Conservation (phyloP, 2,113 vertebrate genomes). For the Pterocles burchelli region DNA sequence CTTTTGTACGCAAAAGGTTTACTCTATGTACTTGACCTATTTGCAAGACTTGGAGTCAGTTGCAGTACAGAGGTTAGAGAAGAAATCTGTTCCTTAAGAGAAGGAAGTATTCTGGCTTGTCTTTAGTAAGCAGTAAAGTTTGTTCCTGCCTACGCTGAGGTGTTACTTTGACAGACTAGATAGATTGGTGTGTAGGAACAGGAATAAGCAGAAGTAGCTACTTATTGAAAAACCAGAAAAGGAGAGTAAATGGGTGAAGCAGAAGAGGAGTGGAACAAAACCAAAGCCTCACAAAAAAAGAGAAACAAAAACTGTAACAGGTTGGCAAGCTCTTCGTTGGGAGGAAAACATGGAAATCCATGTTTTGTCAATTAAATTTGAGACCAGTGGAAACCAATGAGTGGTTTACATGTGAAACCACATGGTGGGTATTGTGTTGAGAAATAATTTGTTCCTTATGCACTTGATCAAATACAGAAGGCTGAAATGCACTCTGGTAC, state of each 20-base stretch:
- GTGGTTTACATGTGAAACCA: neutral
- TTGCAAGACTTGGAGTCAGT: neutral
- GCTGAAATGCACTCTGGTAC: neutral
- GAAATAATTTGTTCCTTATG: neutral
- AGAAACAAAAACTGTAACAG: neutral
- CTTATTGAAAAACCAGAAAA: neutral
- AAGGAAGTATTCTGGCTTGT: neutral
- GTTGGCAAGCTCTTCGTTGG: neutral
- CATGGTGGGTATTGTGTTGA: neutral
- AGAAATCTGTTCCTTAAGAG: neutral
- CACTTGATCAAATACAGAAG: neutral
- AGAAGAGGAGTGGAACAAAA: neutral
- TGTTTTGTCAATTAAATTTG: neutral
- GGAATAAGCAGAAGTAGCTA: neutral
- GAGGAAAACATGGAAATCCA: neutral
- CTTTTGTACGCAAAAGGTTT: neutral
- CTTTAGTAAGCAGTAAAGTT: neutral
- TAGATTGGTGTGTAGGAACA: neutral
- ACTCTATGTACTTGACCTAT: neutral
- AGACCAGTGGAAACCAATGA: accelerated
- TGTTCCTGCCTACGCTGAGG: neutral
- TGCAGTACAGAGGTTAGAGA: neutral
- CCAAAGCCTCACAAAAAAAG: neutral
- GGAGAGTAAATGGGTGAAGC: neutral
- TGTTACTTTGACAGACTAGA: neutral